A percentile compares a stretch with the other conserved stretches of the same genome.
These are phyloP conservation scores for Rhea pennata DNA, from an alignment of 2,113 vertebrate species.

Conservation along the genomic window DNA sequence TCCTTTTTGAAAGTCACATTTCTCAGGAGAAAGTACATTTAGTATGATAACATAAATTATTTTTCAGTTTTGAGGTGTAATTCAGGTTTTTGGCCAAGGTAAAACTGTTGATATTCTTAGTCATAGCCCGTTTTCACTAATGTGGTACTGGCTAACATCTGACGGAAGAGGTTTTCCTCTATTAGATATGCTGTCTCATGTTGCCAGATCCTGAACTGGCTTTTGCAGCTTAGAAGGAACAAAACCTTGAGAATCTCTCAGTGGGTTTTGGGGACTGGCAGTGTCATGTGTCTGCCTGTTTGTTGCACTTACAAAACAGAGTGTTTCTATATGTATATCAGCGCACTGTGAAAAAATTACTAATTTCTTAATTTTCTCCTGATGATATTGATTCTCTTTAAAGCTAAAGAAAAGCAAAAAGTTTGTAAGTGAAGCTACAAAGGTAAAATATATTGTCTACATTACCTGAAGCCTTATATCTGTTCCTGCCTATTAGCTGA, in stretches of 20 bases:
- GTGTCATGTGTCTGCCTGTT: not conserved
- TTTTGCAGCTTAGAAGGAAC: rapidly evolving
- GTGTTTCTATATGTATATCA: not conserved
- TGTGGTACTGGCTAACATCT: not conserved
- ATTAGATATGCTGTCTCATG: not conserved
- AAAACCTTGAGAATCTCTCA: not conserved
- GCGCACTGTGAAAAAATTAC: not conserved
- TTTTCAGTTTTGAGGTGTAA: not conserved
- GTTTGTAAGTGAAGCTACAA: not conserved
- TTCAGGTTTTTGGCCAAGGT: not conserved
- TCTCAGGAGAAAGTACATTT: not conserved
- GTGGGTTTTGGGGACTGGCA: not conserved
- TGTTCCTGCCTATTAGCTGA: not conserved
- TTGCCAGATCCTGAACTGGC: not conserved
- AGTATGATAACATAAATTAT: not conserved
- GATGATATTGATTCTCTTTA: not conserved
- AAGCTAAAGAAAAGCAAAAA: not conserved
- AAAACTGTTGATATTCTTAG: not conserved
- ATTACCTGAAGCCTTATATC: not conserved
- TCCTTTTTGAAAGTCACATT: not conserved
- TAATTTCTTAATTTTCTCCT: too few relatives aligned
- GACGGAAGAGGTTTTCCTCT: not conserved
- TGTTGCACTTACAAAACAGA: not conserved
- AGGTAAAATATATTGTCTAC: not conserved
- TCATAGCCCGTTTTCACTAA: not conserved